Evolutionary conservation across 2,113 vertebrate species (phyloP).

Genomic region (Pachypanchax playfairii): DNA sequence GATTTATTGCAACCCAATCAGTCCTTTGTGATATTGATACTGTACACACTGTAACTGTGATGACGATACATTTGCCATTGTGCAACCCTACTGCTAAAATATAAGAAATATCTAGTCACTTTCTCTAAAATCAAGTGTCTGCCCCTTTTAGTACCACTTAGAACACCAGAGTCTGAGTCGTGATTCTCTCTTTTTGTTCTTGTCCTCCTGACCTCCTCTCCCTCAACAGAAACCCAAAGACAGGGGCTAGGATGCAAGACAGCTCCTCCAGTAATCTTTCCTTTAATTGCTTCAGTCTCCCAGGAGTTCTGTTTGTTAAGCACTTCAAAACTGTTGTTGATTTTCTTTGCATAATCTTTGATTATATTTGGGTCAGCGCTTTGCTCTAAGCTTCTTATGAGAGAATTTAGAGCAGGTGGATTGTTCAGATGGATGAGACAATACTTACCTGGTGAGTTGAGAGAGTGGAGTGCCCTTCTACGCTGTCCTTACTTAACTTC

Average conservation of each 20-base stretch:
- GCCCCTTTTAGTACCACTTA: constrained; percentile 26
- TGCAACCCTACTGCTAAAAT: no score
- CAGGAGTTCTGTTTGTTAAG: constrained; percentile 71
- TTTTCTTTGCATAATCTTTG: constrained; percentile 74
- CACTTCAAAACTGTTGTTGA: constrained; percentile 74
- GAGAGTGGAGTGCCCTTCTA: constrained; percentile 17
- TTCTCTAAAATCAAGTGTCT: constrained; percentile 53
- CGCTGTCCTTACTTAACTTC: constrained; percentile 19
- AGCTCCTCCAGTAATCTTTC: constrained; percentile 76
- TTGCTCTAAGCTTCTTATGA: constrained; percentile 74
- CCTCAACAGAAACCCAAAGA: constrained; percentile 44
- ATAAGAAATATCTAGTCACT: constrained; percentile 57
- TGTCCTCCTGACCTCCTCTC: constrained; percentile 66
- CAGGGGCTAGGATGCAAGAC: constrained; percentile 59
- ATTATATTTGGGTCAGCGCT: constrained; percentile 76
- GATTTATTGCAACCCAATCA: no score
- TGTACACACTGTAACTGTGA: no score
- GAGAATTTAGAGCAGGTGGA: constrained; percentile 72
- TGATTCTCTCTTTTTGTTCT: constrained; percentile 25
- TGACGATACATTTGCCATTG: no score
- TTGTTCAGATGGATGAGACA: constrained; percentile 53
- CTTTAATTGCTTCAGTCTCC: constrained; percentile 76
- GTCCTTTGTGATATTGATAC: no score
- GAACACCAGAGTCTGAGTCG: constrained; percentile 49
- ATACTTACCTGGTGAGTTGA: constrained; percentile 25